These are phyloP conservation scores for Alitta virens DNA, from an alignment of 2,888 invertebrate species.

Conservation along the genomic window DNA sequence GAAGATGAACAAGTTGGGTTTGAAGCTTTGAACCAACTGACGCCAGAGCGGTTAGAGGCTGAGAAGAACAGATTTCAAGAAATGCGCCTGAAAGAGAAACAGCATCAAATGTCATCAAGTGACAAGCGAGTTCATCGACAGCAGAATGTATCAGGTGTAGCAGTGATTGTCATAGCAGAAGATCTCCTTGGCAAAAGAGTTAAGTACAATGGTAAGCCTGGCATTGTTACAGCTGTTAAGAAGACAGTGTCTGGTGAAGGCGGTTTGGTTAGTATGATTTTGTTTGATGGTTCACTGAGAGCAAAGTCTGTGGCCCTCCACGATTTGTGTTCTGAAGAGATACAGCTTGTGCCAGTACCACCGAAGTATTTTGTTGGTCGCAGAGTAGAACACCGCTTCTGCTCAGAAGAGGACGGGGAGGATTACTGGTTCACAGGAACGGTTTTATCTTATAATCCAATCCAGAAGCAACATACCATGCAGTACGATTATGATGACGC, in stretches of 20 bases:
- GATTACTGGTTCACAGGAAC: not conserved
- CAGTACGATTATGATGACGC: not conserved
- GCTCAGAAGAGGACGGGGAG: not conserved
- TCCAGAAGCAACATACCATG: not conserved
- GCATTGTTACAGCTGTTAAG: not conserved
- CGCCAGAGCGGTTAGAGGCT: not conserved
- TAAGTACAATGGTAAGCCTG: not conserved
- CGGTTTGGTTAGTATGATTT: not conserved
- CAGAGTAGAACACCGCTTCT: conserved; percentile 1
- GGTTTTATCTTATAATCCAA: not conserved
- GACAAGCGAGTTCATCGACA: not conserved
- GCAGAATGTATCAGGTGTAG: not conserved
- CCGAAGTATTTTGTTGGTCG: not conserved
- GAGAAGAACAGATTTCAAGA: not conserved
- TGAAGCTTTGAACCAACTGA: not conserved
- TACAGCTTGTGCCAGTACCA: not conserved
- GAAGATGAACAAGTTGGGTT: not conserved
- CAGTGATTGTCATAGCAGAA: not conserved
- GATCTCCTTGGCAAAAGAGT: not conserved
- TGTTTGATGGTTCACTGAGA: too few relatives aligned
- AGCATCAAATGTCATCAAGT: not conserved
- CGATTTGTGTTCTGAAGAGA: too few relatives aligned
- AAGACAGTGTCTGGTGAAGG: not conserved
- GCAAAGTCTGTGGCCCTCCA: too few relatives aligned
- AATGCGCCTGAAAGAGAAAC: not conserved